phyloP scores from a whole-genome alignment of 1,140 invertebrate species.

The Colletes latitarsis region DNA sequence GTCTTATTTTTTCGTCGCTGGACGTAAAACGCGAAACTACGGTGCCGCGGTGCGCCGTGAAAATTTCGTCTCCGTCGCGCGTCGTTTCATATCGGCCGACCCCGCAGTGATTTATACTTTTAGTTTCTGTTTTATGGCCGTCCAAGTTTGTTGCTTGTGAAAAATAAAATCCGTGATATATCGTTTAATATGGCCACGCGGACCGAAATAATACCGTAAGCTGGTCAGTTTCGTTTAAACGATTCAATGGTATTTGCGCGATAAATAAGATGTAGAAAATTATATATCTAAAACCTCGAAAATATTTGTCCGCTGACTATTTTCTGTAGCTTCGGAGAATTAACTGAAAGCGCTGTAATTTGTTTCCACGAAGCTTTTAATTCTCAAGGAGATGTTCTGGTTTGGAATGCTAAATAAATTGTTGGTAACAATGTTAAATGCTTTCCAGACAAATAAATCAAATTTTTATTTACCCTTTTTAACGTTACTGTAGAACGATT shows the following conservation, averaged over 20 bases:
- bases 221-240: constrained; percentile 13
- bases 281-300: too few relatives aligned
- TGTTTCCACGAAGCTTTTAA: too few relatives aligned
- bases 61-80: constrained; percentile 54
- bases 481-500: too few relatives aligned
- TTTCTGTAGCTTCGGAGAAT: too few relatives aligned
- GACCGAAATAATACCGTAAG: constrained; percentile 19
- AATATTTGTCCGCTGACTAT: too few relatives aligned
- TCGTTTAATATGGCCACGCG: constrained; percentile 54
- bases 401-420: too few relatives aligned
- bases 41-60: constrained; percentile 22
- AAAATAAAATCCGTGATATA: constrained; percentile 62
- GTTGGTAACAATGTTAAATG: too few relatives aligned
- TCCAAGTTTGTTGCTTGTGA: constrained; percentile 58
- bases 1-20: constrained; percentile 50
- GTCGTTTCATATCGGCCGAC: constrained; percentile 61
- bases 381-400: too few relatives aligned
- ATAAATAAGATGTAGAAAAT: too few relatives aligned
- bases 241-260: not conserved
- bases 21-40: constrained; percentile 32
- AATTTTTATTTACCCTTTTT: too few relatives aligned
- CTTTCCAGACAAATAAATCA: too few relatives aligned
- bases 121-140: constrained; percentile 60
- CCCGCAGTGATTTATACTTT: constrained; percentile 60
- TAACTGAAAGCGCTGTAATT: too few relatives aligned